These are phyloP conservation scores for Chrysomallon squamiferum DNA, from an alignment of 1,140 invertebrate species.

Conservation along the genomic window DNA sequence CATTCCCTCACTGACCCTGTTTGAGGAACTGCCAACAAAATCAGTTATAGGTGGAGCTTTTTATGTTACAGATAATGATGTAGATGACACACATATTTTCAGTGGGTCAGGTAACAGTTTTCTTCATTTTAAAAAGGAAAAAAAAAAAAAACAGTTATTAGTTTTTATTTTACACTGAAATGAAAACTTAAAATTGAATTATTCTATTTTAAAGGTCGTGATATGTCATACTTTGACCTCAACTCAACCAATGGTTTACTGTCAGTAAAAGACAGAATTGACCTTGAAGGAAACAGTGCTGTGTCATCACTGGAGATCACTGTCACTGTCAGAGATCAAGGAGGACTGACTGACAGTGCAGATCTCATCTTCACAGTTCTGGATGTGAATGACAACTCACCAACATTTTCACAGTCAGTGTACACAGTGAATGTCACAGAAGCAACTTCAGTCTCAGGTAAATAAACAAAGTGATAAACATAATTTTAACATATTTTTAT, in stretches of 20 bases:
- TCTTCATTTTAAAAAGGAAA: too few relatives aligned
- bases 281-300: neutral
- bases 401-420: neutral
- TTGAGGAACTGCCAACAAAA: neutral
- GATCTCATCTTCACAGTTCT: neutral
- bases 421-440: neutral
- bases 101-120: neutral
- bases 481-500: too few relatives aligned
- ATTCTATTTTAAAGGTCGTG: too few relatives aligned
- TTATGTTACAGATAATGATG: neutral
- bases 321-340: neutral
- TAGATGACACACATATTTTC: neutral
- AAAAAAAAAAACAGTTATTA: too few relatives aligned
- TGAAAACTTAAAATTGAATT: too few relatives aligned
- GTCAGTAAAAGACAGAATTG: neutral
- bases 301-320: neutral
- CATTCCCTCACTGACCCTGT: neutral
- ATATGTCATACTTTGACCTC: neutral
- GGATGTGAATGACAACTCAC: slow-evolving; percentile 1
- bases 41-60: neutral
- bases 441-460: neutral
- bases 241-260: neutral
- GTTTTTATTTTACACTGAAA: too few relatives aligned
- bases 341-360: neutral
- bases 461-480: too few relatives aligned